Evolutionary conservation across 2,888 invertebrate genomes (phyloP).

Genomic region (Formica aserva): DNA sequence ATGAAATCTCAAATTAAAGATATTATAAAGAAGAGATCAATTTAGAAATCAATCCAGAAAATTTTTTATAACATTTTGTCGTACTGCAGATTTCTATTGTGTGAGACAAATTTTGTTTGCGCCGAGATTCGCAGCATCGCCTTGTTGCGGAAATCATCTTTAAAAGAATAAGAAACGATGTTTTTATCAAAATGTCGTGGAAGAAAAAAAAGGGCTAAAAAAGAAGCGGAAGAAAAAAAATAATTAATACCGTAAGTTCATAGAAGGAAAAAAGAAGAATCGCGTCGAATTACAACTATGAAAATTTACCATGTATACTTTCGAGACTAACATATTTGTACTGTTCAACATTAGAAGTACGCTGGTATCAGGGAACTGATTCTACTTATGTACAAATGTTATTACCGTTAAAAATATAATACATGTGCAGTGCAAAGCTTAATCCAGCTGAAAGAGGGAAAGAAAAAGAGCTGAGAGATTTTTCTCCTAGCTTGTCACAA

Average conservation of each 20-base stretch:
- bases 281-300: slow-evolving; percentile 76
- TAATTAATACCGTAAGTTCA: slow-evolving; percentile 50
- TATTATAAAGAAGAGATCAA: background rate
- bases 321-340: slow-evolving; percentile 84
- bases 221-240: slow-evolving; percentile 52
- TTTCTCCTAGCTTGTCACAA: slow-evolving; percentile 11
- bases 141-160: slow-evolving; percentile 71
- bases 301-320: slow-evolving; percentile 83
- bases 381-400: slow-evolving; percentile 73
- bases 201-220: slow-evolving; percentile 62
- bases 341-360: slow-evolving; percentile 80
- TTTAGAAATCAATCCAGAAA: background rate
- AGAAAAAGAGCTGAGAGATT: background rate
- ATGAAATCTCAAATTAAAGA: background rate
- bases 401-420: slow-evolving; percentile 62
- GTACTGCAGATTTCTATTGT: slow-evolving; percentile 83
- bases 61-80: slow-evolving; percentile 45
- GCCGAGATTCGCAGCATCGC: slow-evolving; percentile 75
- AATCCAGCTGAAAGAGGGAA: background rate
- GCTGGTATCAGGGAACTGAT: slow-evolving; percentile 84
- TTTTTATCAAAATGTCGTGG: slow-evolving; percentile 59
- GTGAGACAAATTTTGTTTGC: slow-evolving; percentile 81
- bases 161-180: slow-evolving; percentile 44
- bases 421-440: slow-evolving; percentile 36
- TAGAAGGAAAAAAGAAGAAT: slow-evolving; percentile 57